These are phyloP conservation scores for Xylocampa areola DNA, from an alignment of 2,888 invertebrate species.

Conservation along the genomic window DNA sequence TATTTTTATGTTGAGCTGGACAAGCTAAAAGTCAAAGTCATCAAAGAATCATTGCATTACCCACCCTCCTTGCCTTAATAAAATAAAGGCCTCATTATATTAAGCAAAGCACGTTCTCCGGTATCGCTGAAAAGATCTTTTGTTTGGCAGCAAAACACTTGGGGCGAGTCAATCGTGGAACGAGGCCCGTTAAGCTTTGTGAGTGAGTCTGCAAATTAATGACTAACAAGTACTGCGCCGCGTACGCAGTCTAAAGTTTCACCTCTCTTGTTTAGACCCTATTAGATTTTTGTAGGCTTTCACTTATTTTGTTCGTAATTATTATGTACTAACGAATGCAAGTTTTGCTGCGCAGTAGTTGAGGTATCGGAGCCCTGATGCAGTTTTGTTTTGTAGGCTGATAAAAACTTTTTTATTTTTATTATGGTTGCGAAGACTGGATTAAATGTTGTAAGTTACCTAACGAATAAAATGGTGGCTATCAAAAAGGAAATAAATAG, in stretches of 20 bases:
- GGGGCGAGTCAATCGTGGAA: constrained; percentile 83
- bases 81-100: constrained; percentile 86
- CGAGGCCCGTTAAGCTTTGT: constrained; percentile 78
- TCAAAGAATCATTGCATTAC: constrained; percentile 54
- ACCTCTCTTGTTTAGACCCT: constrained; percentile 67
- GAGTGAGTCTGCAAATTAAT: constrained; percentile 84
- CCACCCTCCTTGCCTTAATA: constrained; percentile 73
- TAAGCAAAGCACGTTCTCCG: constrained; percentile 78
- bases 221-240: constrained; percentile 69
- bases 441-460: no score
- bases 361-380: not conserved
- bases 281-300: constrained; percentile 48
- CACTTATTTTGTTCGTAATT: constrained; percentile 28
- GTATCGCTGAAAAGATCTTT: constrained; percentile 83
- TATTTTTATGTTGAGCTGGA: constrained; percentile 34
- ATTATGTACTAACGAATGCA: constrained; percentile 11
- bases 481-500: no score
- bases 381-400: constrained; percentile 18
- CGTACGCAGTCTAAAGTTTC: constrained; percentile 74
- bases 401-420: constrained; percentile 20
- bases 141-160: constrained; percentile 84
- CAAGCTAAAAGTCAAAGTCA: constrained; percentile 49
- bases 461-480: no score
- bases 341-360: constrained; percentile 12
- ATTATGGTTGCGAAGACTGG: constrained; percentile 2